phyloP scores from a whole-genome alignment of 2,797 vertebrate genomes.

The Furcifer pardalis region DNA sequence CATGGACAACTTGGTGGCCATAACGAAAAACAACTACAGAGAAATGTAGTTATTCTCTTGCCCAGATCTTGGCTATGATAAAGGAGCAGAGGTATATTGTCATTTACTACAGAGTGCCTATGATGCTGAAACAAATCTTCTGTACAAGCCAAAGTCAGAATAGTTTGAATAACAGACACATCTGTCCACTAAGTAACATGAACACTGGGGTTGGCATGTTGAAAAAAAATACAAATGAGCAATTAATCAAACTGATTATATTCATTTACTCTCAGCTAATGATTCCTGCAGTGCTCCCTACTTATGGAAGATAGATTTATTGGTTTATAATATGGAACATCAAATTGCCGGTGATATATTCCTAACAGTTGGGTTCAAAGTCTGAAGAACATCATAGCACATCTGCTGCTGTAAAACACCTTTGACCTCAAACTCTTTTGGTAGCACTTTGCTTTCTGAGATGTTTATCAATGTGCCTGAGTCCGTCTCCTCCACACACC shows the following conservation, averaged over 20 bases:
- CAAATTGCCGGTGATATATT: slow-evolving; percentile 47
- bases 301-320: slow-evolving; percentile 56
- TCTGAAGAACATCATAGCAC: slow-evolving; percentile 17
- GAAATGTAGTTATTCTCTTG: not conserved
- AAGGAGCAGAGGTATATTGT: not conserved
- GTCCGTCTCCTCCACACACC: too few species aligned
- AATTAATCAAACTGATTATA: slow-evolving; percentile 58
- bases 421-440: slow-evolving; percentile 1
- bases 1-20: too few species aligned
- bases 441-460: not conserved
- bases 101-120: not conserved
- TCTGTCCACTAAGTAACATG: slow-evolving; percentile 50
- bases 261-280: slow-evolving; percentile 53
- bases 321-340: slow-evolving; percentile 59
- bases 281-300: slow-evolving; percentile 42
- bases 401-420: slow-evolving; percentile 22
- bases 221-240: slow-evolving; percentile 53
- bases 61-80: not conserved
- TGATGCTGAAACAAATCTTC: slow-evolving; percentile 17
- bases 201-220: slow-evolving; percentile 34
- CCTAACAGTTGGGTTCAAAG: slow-evolving; percentile 18
- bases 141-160: slow-evolving; percentile 41
- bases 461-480: not conserved
- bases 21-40: too few species aligned
- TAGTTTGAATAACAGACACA: slow-evolving; percentile 35